Conservation (phyloP, 2,113 vertebrate species). For the Eublepharis macularius region DNA sequence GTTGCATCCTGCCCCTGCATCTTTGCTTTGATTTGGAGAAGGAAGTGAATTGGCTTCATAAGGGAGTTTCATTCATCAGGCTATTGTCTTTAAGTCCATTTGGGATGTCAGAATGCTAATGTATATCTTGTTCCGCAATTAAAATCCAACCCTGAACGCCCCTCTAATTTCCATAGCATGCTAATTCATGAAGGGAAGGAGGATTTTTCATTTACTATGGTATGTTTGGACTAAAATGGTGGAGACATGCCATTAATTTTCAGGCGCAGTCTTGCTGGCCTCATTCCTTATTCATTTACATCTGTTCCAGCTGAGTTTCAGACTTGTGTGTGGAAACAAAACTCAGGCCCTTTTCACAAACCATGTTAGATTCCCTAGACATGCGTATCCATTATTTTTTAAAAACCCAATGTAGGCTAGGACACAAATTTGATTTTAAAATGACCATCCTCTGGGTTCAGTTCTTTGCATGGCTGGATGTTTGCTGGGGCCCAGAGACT, state of each 20-base stretch:
- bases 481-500: neutral
- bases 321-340: neutral
- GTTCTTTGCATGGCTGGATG: neutral
- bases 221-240: neutral
- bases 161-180: constrained; percentile 9
- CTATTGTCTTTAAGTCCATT: neutral
- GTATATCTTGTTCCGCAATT: neutral
- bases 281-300: neutral
- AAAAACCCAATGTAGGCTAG: neutral
- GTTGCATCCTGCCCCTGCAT: accelerated
- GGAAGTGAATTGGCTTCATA: accelerated
- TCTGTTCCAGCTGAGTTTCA: neutral
- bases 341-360: neutral
- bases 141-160: neutral
- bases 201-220: neutral
- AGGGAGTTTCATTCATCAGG: neutral
- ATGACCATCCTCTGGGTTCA: neutral
- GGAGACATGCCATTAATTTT: neutral
- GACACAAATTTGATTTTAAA: neutral
- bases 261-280: neutral
- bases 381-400: neutral
- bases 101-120: neutral
- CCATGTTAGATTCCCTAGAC: neutral
- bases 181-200: constrained; percentile 7
- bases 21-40: neutral